Conservation (phyloP, 2,113 vertebrate species). For the Paradisaea rubra region DNA sequence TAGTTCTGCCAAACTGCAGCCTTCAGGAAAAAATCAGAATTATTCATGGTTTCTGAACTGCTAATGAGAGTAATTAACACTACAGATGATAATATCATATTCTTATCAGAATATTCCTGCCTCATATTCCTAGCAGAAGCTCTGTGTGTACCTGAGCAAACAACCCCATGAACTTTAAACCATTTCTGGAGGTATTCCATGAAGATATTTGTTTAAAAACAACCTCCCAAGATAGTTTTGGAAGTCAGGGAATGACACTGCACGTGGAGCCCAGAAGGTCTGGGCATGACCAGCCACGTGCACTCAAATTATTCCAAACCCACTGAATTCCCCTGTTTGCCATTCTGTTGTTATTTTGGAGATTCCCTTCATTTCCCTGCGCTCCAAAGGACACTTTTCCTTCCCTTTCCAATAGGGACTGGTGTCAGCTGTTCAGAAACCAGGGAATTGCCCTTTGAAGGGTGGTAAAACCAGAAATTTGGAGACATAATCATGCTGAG, state of each 20-base stretch:
- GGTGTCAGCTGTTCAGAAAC: neutral
- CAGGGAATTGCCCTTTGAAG: neutral
- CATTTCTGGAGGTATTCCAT: neutral
- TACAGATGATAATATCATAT: neutral
- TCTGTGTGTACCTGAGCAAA: neutral
- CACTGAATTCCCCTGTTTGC: neutral
- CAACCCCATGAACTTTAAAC: neutral
- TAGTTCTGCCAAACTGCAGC: neutral
- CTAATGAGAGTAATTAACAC: neutral
- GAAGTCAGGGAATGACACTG: neutral
- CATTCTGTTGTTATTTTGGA: neutral
- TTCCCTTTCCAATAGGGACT: neutral
- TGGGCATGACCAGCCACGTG: fast-evolving
- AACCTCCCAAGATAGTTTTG: neutral
- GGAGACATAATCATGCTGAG: neutral
- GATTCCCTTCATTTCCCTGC: fast-evolving
- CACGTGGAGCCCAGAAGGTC: neutral
- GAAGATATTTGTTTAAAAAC: neutral
- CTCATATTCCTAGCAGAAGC: neutral
- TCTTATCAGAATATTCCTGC: neutral
- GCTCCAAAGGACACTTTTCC: fast-evolving
- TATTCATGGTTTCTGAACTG: neutral
- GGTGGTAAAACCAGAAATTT: neutral
- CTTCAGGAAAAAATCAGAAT: neutral
- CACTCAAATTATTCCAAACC: neutral